Percentiles rank a stretch among this genome's conserved stretches.
Conservation (phyloP, 2,888 invertebrate species). For the Caenorhabditis sp. region DNA sequence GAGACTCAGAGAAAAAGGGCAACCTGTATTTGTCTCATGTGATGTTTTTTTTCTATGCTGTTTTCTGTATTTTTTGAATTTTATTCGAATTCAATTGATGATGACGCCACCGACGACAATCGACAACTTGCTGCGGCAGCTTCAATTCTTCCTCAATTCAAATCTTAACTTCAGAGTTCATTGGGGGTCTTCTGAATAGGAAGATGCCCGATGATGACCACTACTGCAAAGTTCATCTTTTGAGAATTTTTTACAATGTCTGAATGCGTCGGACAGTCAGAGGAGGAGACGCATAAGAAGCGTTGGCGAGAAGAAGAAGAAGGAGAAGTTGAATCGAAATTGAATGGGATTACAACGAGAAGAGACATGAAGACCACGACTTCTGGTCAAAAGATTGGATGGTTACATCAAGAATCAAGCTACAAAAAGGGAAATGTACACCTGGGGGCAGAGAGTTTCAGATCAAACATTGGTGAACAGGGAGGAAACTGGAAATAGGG, state of each 20-base stretch:
- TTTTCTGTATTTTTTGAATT: slow-evolving; percentile 55
- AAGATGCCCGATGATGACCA: background rate
- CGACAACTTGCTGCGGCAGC: slow-evolving; percentile 12
- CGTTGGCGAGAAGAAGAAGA: slow-evolving; percentile 7
- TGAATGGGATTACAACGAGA: slow-evolving; percentile 38
- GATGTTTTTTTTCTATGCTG: slow-evolving; percentile 59
- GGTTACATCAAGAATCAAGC: slow-evolving; percentile 40
- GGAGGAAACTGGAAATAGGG: background rate
- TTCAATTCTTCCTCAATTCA: slow-evolving; percentile 25
- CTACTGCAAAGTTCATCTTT: slow-evolving; percentile 19
- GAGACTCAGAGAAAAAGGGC: slow-evolving; percentile 35
- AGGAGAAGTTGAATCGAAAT: slow-evolving; percentile 34
- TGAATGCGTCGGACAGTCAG: slow-evolving; percentile 11
- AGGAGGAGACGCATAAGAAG: slow-evolving; percentile 23
- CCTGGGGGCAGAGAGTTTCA: background rate
- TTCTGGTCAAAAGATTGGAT: slow-evolving; percentile 21
- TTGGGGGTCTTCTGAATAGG: slow-evolving; percentile 19
- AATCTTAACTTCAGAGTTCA: slow-evolving; percentile 39
- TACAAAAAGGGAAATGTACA: slow-evolving; percentile 23
- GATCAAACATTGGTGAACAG: slow-evolving; percentile 17
- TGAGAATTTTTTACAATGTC: slow-evolving; percentile 21
- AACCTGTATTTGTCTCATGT: slow-evolving; percentile 65
- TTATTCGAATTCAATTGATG: slow-evolving; percentile 29
- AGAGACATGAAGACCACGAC: slow-evolving; percentile 27
- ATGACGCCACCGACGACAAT: background rate